These are phyloP conservation scores for Tyria jacobaeae DNA, from an alignment of 2,888 invertebrate species.

Conservation along the genomic window DNA sequence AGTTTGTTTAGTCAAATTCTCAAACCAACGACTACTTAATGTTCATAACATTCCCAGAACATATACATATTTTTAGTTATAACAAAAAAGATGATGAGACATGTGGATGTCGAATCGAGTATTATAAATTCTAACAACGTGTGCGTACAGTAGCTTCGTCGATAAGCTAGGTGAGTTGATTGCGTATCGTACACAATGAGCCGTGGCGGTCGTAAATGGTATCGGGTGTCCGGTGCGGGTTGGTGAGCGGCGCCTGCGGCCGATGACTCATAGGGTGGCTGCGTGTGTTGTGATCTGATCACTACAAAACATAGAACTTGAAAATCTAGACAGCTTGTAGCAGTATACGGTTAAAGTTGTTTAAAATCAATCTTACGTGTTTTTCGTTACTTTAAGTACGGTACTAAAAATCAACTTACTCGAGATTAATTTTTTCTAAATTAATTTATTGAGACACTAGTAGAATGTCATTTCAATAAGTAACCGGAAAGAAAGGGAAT, in stretches of 20 bases:
- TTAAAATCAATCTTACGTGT: not conserved
- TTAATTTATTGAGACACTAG: too few relatives aligned
- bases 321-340: constrained; percentile 50
- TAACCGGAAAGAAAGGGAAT: too few relatives aligned
- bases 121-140: constrained; percentile 46
- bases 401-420: too few relatives aligned
- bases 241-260: constrained; percentile 46
- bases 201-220: constrained; percentile 59
- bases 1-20: constrained; percentile 17
- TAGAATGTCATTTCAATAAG: too few relatives aligned
- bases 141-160: constrained; percentile 51
- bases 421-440: too few relatives aligned
- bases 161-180: constrained; percentile 52
- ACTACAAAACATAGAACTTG: constrained; percentile 54
- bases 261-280: constrained; percentile 68
- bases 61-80: too few relatives aligned
- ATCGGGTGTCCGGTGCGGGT: constrained; percentile 60
- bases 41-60: too few relatives aligned
- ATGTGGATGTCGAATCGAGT: constrained; percentile 27
- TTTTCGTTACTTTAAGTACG: too few relatives aligned
- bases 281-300: constrained; percentile 63
- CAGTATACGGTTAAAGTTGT: not conserved
- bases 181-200: constrained; percentile 54
- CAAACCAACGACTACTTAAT: constrained; percentile 2
- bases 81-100: too few relatives aligned